Evolutionary conservation across 2,113 vertebrate genomes (phyloP), one percentile per base, ranked within the genome.

Genomic region (Alligator mississippiensis): DNA sequence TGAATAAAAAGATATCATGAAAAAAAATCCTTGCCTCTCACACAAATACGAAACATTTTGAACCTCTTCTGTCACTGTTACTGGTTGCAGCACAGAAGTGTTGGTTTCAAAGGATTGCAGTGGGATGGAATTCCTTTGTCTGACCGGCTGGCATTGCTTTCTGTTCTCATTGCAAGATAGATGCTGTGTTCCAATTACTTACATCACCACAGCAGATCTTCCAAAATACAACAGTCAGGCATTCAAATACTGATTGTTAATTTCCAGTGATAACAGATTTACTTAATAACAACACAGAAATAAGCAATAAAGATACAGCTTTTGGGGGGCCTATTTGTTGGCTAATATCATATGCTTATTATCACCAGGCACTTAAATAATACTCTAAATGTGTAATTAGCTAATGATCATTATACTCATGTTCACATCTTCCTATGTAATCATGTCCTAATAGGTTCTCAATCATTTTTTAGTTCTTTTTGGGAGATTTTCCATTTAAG

Each of bases 401-500:
- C 85, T 75, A 81, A 17, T 6, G 60, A 62, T 79, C 81, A 77
- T 59, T 38, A 3, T 74, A 88, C 47, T 55, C 4, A 54, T n/a
- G 47, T 66, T 25, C 3, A 6, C 28, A 47, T 62, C 38, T 92
- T 86, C 90, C 79, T 82, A 63, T 84, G 34, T 76, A 81, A 79
- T 21, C 60, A 87, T 18, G 16, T 92, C 75, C 95, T 47, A 77
- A n/a, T 47, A 22, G 14, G 82, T 77, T 77, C 57, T 72, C 47
- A 83, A 77, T 87, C 84, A 86, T 81, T 94, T 47, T 97, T 91
- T 90, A 96, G 93, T 34, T 93, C 92, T 80, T 57, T 82, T 61
- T 94, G 85, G 86, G 83, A 84, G 18, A 19, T n/a, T n/a, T 7
- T 60, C 83, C 70, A 82, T 55, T 84, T 78, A n/a, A n/a, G n/a